phyloP scores from a whole-genome alignment of 2,888 invertebrate species.

The Amblyjoppa fuscipennis region DNA sequence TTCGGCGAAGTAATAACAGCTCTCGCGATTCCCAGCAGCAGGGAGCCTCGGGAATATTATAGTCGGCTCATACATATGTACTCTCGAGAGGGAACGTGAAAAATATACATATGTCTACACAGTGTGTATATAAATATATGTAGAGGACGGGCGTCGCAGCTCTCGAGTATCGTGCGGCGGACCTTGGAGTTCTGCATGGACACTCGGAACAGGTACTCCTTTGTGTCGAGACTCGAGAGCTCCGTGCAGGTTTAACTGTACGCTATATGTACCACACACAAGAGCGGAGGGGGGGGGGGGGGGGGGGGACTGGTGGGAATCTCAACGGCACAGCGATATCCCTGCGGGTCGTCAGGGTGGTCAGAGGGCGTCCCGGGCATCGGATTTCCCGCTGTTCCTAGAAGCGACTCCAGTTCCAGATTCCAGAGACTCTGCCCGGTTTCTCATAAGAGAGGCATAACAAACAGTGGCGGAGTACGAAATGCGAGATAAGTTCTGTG shows the following conservation, averaged over 20 bases:
- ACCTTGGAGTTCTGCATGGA: conserved; percentile 59
- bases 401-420: background rate
- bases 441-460: background rate
- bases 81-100: conserved; percentile 34
- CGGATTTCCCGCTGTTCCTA: conserved; percentile 40
- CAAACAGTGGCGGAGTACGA: background rate
- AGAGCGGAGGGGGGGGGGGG: background rate
- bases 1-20: conserved; percentile 39
- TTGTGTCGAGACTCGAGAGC: conserved; percentile 50
- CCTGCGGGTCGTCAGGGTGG: conserved; percentile 15
- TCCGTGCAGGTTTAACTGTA: conserved; percentile 26
- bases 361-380: conserved; percentile 37
- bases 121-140: background rate
- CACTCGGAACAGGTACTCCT: conserved; percentile 64
- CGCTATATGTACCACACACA: background rate
- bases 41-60: conserved; percentile 1
- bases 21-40: conserved; percentile 18
- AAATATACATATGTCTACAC: conserved; percentile 23
- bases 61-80: background rate
- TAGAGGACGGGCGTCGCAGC: conserved; percentile 3
- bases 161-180: conserved; percentile 59
- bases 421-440: background rate
- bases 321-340: background rate
- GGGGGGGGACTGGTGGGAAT: conserved; percentile 11
- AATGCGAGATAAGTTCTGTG: too few species aligned